Conservation (phyloP, 2,113 vertebrate genomes). For the Poeciliopsis occidentalis region DNA sequence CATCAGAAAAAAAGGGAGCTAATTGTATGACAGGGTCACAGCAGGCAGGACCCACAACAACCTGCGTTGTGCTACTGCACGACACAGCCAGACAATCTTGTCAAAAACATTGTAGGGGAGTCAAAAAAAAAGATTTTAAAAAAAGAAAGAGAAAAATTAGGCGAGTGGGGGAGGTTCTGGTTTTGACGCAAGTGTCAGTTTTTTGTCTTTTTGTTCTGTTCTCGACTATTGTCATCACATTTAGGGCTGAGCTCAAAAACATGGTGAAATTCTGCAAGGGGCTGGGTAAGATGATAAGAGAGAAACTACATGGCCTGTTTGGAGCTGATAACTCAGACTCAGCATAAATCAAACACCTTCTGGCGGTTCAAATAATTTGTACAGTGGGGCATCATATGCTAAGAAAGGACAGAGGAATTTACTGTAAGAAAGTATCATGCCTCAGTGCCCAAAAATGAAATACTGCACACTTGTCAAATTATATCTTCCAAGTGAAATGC, state of each 20-base stretch:
- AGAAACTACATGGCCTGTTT: slow-evolving; percentile 71
- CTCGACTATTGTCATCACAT: slow-evolving; percentile 75
- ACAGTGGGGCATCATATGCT: slow-evolving; percentile 69
- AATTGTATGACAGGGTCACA: slow-evolving; percentile 70
- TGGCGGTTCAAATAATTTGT: slow-evolving; percentile 74
- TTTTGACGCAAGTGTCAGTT: slow-evolving; percentile 73
- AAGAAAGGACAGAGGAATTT: slow-evolving; percentile 57
- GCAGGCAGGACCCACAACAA: slow-evolving; percentile 53
- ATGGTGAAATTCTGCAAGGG: slow-evolving; percentile 65
- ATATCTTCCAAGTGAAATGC: slow-evolving; percentile 62
- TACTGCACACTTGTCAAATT: slow-evolving; percentile 60
- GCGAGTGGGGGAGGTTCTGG: slow-evolving; percentile 33
- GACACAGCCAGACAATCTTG: slow-evolving; percentile 67
- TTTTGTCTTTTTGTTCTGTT: slow-evolving; percentile 64
- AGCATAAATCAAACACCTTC: slow-evolving; percentile 79
- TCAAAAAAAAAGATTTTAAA: slow-evolving; percentile 20
- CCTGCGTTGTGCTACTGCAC: slow-evolving; percentile 41
- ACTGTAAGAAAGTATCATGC: slow-evolving; percentile 57
- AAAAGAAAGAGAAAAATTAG: slow-evolving; percentile 18
- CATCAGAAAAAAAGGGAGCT: slow-evolving; percentile 68
- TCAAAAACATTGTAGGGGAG: slow-evolving; percentile 70
- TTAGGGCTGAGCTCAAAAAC: slow-evolving; percentile 74
- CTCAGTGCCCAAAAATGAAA: slow-evolving; percentile 60
- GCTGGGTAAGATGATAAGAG: slow-evolving; percentile 77
- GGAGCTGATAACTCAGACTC: slow-evolving; percentile 76